Base-by-base conservation (phyloP, 1,140 invertebrate genomes). In the Arion vulgaris region DNA sequence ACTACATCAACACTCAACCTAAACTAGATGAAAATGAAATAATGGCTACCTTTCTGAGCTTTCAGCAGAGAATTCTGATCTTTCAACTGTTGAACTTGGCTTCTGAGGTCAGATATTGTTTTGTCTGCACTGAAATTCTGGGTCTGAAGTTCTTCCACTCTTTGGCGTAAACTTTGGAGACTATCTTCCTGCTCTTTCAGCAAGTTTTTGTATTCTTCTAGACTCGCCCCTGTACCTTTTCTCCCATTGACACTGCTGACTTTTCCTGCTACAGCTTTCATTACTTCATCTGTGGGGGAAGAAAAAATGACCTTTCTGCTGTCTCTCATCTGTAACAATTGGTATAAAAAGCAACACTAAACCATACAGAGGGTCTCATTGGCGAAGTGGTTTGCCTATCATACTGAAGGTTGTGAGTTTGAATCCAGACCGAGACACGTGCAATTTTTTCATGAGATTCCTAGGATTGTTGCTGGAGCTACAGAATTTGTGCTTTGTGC, bases 21-120 rank as follows among this genome's bases (percentile, higher is more conserved):
- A n/a, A n/a, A n/a, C n/a, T n/a, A n/a, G n/a, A n/a, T 7, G 15
- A 45, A 45, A 15, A 45, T 45, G 2, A 66, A 66, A 66, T 23
- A 66, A 34, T 15, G 66, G 32, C 34, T 78, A 78, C 73, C 91
- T 89, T 92, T 92, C 78, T 96, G 95, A 0, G 96, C 96, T 93
- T 96, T 96, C 0, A 97, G 92, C 68, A 98, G 92, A 9, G 96
- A 95, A 92, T 97, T 97, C 93, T 98, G 96, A 92, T 97, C 96
- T 87, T 95, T 95, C 19, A 98, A 92, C 88, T 97, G 95, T 17
- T 95, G 94, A 74, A 97, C 94, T 23, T 95, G 94, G 17, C 94
- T 93, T 86, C 94, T 93, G 45, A 96, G 92, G 90, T 97, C 96
- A 62, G 95, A 94, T 2, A 97, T 91, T 87, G 96, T 94, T 57